Evolutionary conservation across 2,888 invertebrate species (phyloP), one percentile per base, ranked within the genome.

Genomic region (Campaea margaritaria): DNA sequence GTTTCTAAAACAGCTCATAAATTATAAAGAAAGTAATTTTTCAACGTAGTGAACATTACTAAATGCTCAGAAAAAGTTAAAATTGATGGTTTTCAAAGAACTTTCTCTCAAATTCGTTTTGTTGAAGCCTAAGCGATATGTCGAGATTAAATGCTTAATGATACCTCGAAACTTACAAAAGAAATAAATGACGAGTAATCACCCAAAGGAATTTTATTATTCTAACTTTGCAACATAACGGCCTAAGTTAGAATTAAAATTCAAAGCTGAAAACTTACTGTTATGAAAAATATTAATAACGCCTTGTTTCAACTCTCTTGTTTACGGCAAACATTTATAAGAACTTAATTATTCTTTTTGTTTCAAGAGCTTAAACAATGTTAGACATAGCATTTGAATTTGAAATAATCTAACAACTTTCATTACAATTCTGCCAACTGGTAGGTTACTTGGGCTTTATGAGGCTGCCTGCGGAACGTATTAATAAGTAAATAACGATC

Each of bases 161-260:
- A 45, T 44, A 41, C 16, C 48, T 54, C 9, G n/a, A 36, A 44
- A 53, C 45, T 53, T 16, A 38, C 56, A 34, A 59, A 56, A 57
- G 56, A 21, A 49, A 57, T 41, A 61, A 61, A 61, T 52, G 56
- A 36, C 52, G 34, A 45, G 52, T 49, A 49, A 57, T 61, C 39
- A 45, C 27, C 48, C 27, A 51, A 55, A 60, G 10, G 27, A 52
- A 55, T 47, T 50, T 42, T 54, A 41, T 56, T 56, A 51, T 51
- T 61, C 48, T 13, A 48, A 43, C 39, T 49, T 42, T 12, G 13
- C 11, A 36, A 58, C 49, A 14, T 59, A 53, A 59, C 49, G 48
- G 46, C 46, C 15, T n/a, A 59, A 59, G 49, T 59, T 59, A 15
- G 46, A 50, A 50, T 59, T 59, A 46, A 46, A 59, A 54, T 54